Percentiles rank a stretch among this genome's conserved stretches.
Evolutionary conservation across 2,797 vertebrate genomes (phyloP).

Genomic region (Pyrocephalus nanus): DNA sequence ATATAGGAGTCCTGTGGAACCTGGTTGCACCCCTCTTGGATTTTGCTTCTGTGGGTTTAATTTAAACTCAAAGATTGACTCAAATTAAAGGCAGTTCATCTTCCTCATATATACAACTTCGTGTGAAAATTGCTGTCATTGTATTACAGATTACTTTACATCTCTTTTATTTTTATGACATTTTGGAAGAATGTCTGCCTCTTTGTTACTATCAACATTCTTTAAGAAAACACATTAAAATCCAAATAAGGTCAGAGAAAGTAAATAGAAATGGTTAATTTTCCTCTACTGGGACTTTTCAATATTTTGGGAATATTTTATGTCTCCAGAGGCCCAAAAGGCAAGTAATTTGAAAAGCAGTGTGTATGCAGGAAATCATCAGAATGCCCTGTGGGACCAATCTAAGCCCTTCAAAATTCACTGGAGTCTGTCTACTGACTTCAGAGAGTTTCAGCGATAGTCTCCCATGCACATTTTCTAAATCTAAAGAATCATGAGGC

Average conservation of each 20-base stretch:
- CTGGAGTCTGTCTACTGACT: slow-evolving; percentile 20
- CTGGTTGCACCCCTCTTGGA: not conserved
- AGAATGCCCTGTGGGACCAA: slow-evolving; percentile 19
- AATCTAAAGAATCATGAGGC: not conserved
- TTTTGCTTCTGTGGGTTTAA: not conserved
- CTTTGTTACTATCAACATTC: not conserved
- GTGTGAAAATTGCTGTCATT: not conserved
- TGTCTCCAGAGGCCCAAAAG: not conserved
- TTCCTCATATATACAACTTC: not conserved
- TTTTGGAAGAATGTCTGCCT: not conserved
- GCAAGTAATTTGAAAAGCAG: not conserved
- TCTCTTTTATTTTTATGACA: not conserved
- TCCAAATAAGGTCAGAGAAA: not conserved
- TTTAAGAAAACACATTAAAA: not conserved
- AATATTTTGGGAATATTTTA: slow-evolving; percentile 27
- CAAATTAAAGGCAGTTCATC: not conserved
- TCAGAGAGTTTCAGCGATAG: not conserved
- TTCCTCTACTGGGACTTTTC: not conserved
- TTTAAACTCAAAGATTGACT: not conserved
- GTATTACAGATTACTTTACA: not conserved
- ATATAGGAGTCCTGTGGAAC: not conserved
- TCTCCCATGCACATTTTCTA: not conserved
- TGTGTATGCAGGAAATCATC: slow-evolving; percentile 6
- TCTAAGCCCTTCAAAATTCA: slow-evolving; percentile 29
- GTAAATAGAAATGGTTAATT: not conserved